Conservation (phyloP, 2,888 invertebrate genomes). For the Eumacrocentrus americanus region DNA sequence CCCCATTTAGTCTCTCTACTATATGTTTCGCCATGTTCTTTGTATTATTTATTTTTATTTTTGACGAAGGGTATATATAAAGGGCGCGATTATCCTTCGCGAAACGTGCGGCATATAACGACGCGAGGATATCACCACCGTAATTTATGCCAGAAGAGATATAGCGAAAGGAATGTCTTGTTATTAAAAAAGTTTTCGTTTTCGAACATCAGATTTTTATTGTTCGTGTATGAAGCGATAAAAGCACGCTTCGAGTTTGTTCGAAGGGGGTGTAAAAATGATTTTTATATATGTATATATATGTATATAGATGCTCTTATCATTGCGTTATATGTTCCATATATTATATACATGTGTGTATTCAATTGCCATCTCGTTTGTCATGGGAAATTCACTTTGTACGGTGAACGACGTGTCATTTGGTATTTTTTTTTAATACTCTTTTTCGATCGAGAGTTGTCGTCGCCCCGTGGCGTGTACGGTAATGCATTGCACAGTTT, state of each 20-base stretch:
- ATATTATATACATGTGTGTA: constrained; percentile 17
- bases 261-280: too few species aligned
- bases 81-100: constrained; percentile 16
- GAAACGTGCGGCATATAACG: constrained; percentile 18
- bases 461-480: constrained; percentile 5
- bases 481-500: constrained; percentile 28
- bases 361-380: constrained; percentile 36
- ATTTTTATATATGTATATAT: too few species aligned
- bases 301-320: too few species aligned
- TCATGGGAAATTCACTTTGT: constrained; percentile 32
- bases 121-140: constrained; percentile 12
- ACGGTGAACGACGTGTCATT: constrained; percentile 25
- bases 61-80: not conserved
- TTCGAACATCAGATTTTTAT: too few species aligned
- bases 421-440: not conserved
- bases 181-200: constrained; percentile 5
- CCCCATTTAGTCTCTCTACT: not conserved
- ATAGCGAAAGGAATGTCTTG: not conserved
- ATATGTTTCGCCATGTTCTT: not conserved
- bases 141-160: constrained; percentile 14
- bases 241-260: too few species aligned
- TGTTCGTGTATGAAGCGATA: too few species aligned
- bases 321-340: too few species aligned
- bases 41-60: not conserved
- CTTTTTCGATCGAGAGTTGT: not conserved